A percentile compares a stretch with the other conserved stretches of the same genome.
These are phyloP conservation scores for Mormyrops attenuatus DNA, from an alignment of 2,797 vertebrate genomes.

Conservation along the genomic window DNA sequence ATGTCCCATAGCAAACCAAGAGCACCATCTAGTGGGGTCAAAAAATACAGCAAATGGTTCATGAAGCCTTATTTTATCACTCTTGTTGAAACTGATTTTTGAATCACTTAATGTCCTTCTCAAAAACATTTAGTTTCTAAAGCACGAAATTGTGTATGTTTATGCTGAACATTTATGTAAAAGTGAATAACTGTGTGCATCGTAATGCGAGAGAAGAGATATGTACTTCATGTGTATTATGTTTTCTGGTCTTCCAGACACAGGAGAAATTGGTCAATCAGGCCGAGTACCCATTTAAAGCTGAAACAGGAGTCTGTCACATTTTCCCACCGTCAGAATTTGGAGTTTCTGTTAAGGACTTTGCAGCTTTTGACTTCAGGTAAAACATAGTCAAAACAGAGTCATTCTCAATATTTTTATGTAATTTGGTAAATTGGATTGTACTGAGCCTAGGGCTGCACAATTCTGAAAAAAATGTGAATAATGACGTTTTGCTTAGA, in stretches of 20 bases:
- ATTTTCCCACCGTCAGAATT: slow-evolving; percentile 63
- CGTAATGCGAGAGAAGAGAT: background rate
- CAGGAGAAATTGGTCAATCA: slow-evolving; percentile 71
- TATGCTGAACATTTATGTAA: background rate
- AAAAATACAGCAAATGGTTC: background rate
- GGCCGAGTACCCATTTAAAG: slow-evolving; percentile 76
- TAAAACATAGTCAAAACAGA: slow-evolving; percentile 41
- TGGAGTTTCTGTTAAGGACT: slow-evolving; percentile 70
- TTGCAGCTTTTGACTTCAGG: slow-evolving; percentile 72
- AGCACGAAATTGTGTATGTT: background rate
- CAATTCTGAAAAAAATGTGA: background rate
- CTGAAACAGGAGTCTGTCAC: slow-evolving; percentile 69
- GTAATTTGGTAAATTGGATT: background rate
- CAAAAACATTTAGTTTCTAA: background rate
- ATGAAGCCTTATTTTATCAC: background rate
- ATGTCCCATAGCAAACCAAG: background rate
- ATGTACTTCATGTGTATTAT: background rate
- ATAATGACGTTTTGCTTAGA: background rate
- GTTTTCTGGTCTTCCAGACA: slow-evolving; percentile 56
- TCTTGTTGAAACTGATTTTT: background rate
- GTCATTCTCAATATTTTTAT: background rate
- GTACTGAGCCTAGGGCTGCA: background rate
- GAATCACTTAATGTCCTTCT: background rate
- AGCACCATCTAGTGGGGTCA: background rate
- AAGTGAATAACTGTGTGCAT: background rate